Conservation (phyloP, 2,113 vertebrate genomes). For the Microcebus jonahi region DNA sequence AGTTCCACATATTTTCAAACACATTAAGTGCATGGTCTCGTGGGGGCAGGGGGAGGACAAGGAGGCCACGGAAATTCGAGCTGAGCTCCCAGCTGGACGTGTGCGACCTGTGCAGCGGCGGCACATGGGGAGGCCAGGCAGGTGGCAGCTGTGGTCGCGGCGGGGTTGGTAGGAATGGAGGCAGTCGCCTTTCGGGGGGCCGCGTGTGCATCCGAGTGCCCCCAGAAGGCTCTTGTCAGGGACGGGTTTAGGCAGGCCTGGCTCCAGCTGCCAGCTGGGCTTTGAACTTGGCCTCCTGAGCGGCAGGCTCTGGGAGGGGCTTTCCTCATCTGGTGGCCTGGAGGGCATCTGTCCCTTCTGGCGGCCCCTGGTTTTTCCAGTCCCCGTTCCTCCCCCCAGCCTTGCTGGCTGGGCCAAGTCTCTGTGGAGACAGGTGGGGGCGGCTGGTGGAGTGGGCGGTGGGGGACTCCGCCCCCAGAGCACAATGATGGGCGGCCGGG, state of each 20-base stretch:
- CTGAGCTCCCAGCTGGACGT: background rate
- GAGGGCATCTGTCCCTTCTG: background rate
- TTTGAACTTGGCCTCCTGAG: background rate
- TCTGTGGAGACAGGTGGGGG: background rate
- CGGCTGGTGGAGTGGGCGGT: background rate
- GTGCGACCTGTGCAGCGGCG: background rate
- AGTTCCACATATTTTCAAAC: background rate
- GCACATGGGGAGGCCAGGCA: background rate
- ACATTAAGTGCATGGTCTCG: no score
- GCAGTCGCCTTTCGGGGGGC: background rate
- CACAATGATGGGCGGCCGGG: no score
- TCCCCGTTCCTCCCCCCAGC: accelerated
- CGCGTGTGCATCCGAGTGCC: accelerated
- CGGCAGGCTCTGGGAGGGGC: background rate
- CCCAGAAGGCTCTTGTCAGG: background rate
- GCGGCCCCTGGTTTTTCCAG: background rate
- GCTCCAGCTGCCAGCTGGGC: background rate
- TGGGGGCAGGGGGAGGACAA: background rate
- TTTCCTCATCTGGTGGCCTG: background rate
- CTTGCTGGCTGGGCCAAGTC: background rate
- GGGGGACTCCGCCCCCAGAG: no score
- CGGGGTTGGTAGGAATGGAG: accelerated
- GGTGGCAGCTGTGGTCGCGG: background rate
- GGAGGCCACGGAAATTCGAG: background rate
- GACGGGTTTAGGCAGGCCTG: background rate